Evolutionary conservation across 1,140 invertebrate species (phyloP).

Genomic region (Conus betulinus): DNA sequence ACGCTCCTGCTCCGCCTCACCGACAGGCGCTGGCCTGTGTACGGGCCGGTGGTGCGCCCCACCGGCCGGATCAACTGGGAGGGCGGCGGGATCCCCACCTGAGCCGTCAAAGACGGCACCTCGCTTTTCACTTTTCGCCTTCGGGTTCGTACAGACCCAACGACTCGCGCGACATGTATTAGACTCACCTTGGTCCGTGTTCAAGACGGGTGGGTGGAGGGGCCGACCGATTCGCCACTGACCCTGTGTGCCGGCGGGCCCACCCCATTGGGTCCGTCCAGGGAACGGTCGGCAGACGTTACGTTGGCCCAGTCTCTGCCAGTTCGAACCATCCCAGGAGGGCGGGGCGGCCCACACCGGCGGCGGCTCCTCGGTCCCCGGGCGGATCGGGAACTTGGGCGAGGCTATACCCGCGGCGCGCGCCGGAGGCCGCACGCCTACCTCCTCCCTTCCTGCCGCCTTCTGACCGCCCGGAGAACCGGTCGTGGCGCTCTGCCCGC

Average conservation of each 20-base stretch:
- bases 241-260: slow-evolving; percentile 42
- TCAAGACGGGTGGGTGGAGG: slow-evolving; percentile 86
- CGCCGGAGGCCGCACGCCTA: slow-evolving; percentile 24
- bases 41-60: slow-evolving; percentile 74
- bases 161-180: slow-evolving; percentile 86
- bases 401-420: slow-evolving; percentile 35
- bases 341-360: not conserved
- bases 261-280: slow-evolving; percentile 42
- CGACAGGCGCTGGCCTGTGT: slow-evolving; percentile 68
- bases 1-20: slow-evolving; percentile 82
- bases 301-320: slow-evolving; percentile 38
- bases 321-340: slow-evolving; percentile 20
- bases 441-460: slow-evolving; percentile 42
- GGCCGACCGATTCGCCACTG: slow-evolving; percentile 72
- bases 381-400: slow-evolving; percentile 29
- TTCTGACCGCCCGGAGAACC: slow-evolving; percentile 51
- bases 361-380: slow-evolving; percentile 36
- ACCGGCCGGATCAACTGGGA: slow-evolving; percentile 80
- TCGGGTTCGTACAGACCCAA: slow-evolving; percentile 81
- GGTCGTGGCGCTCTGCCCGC: slow-evolving; percentile 52
- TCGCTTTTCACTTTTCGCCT: slow-evolving; percentile 83
- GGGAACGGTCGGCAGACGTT: slow-evolving; percentile 34
- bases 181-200: slow-evolving; percentile 94
- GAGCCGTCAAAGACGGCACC: slow-evolving; percentile 45
- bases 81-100: slow-evolving; percentile 77